Base-by-base conservation (phyloP, 1,140 invertebrate species). In the Anastrepha ludens region DNA sequence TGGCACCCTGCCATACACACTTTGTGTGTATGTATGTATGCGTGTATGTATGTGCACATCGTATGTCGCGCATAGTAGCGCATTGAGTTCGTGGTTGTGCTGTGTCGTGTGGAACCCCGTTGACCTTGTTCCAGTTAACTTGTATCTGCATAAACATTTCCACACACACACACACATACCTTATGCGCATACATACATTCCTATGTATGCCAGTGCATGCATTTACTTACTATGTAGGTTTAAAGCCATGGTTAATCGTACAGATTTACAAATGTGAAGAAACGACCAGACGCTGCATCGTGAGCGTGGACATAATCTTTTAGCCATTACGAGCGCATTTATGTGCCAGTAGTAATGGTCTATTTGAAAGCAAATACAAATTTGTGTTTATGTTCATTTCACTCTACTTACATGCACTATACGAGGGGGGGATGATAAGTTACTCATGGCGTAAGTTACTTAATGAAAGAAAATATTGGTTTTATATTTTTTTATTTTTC, bases 111-210 rank as follows among this genome's bases (percentile, higher is more conserved):
- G 62, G 20, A 29, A 55, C 64, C 86, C 64, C 86, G 67, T 58
- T 87, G 86, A 87, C 86, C 86, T 87, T 87, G 86, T 87, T 67
- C 86, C 62, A 65, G 41, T 70, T 87, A 87, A 87, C 65, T 60
- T 60, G 39, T 59, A 67, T 74, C 86, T 59, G 39, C 70, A 87
- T 87, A 74, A 67, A 20, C 87, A 87, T 87, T 85, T 9, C 20
- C 59, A 67, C 39, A 39, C 70, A 64, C 58, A 58, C 58, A 86
- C 59, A 60, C n/a, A 17, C 17, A 13, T 7, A 47, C 39, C 13
- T 6, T 62, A 9, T 15, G 8, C 15, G n/a, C 60, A n/a, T 62
- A 62, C n/a, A n/a, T n/a, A 62, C 60, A 62, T 62, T 17, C 15
- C 8, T 62, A 62, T 62, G 2, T 62, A n/a, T 17, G 15, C 15